Percentiles rank a stretch among this genome's conserved stretches.
phyloP scores from a whole-genome alignment of 2,113 vertebrate species.

The Microtus montanus region DNA sequence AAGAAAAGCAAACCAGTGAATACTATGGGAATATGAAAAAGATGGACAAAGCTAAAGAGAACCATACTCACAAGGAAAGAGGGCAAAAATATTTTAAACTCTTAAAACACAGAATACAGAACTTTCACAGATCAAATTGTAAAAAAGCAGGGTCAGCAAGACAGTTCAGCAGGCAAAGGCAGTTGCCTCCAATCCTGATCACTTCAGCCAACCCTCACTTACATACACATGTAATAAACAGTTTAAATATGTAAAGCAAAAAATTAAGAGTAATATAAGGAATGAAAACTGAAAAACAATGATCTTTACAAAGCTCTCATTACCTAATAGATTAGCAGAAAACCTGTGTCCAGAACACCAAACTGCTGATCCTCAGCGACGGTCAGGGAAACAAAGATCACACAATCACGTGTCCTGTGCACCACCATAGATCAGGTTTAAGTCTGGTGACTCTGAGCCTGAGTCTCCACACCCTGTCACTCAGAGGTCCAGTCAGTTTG shows the following conservation, averaged over 20 bases:
- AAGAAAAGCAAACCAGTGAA: not conserved
- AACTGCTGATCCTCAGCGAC: not conserved
- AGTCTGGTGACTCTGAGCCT: not conserved
- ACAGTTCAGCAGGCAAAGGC: not conserved
- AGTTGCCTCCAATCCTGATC: too few relatives aligned
- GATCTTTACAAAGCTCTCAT: not conserved
- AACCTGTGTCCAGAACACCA: not conserved
- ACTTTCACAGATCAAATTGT: not conserved
- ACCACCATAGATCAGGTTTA: not conserved
- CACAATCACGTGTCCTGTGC: not conserved
- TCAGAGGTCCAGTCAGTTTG: not conserved
- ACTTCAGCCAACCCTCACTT: not conserved
- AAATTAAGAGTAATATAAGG: not conserved
- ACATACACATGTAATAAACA: not conserved
- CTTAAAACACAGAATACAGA: not conserved
- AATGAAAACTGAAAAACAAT: not conserved
- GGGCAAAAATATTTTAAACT: not conserved
- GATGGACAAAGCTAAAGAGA: not conserved
- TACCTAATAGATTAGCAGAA: not conserved
- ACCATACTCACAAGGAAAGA: not conserved
- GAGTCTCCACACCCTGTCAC: not conserved
- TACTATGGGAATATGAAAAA: not conserved
- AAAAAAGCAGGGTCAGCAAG: not conserved
- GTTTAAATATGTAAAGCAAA: not conserved
- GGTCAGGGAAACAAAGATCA: not conserved